Conservation (phyloP, 2,888 invertebrate genomes). For the Eledona agricola region DNA sequence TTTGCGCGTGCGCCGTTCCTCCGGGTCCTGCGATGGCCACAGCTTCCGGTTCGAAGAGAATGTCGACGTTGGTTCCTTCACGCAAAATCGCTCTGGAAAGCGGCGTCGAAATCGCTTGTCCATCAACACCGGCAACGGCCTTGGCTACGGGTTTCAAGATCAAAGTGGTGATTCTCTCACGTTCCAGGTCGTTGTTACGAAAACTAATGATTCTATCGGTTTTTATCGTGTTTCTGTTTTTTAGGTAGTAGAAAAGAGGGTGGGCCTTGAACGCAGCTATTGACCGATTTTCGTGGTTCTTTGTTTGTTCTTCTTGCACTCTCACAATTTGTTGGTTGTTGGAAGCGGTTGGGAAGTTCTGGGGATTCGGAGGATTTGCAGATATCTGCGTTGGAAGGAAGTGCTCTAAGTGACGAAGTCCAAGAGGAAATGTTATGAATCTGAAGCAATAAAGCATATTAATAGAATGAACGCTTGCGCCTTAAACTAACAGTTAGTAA, state of each 20-base stretch:
- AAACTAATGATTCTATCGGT: slow-evolving; percentile 50
- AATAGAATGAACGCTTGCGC: too few relatives aligned
- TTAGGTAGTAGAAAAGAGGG: slow-evolving; percentile 55
- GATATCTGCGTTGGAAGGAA: slow-evolving; percentile 3
- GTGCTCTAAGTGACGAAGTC: slow-evolving; percentile 42
- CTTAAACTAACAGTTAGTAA: too few relatives aligned
- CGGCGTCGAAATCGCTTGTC: slow-evolving; percentile 76
- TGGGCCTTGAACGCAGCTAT: slow-evolving; percentile 53
- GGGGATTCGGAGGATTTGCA: slow-evolving; percentile 8
- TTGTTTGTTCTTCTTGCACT: slow-evolving; percentile 10
- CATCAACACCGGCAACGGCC: slow-evolving; percentile 72
- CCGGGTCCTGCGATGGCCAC: slow-evolving; percentile 79
- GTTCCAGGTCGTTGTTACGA: slow-evolving; percentile 42
- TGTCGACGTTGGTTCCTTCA: slow-evolving; percentile 69
- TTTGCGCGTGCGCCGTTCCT: slow-evolving; percentile 79
- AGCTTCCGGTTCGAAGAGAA: slow-evolving; percentile 73
- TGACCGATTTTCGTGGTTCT: slow-evolving; percentile 22
- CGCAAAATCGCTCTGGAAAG: slow-evolving; percentile 72
- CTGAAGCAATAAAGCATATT: slow-evolving; percentile 40
- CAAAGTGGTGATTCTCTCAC: slow-evolving; percentile 58
- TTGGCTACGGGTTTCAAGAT: slow-evolving; percentile 73
- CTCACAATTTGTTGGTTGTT: slow-evolving; percentile 13
- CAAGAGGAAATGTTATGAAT: slow-evolving; percentile 44
- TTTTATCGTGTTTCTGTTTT: slow-evolving; percentile 52
- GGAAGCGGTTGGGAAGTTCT: neutral